Percentiles rank a stretch among this genome's conserved stretches.
Conservation (phyloP, 2,888 invertebrate species). For the Phortica magna region DNA sequence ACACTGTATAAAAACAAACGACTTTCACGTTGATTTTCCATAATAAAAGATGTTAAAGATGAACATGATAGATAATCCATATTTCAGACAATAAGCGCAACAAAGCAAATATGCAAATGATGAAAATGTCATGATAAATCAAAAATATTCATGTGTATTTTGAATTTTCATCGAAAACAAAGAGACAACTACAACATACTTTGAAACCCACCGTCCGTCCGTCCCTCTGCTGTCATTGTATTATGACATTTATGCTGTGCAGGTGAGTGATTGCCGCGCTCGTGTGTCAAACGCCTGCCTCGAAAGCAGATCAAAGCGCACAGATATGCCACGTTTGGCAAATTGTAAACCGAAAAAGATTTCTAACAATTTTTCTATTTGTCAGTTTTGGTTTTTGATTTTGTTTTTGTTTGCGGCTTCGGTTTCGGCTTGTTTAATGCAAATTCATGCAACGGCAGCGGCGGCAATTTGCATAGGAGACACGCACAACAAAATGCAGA, state of each 20-base stretch:
- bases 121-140: slow-evolving; percentile 5
- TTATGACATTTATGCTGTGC: slow-evolving; percentile 28
- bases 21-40: no score
- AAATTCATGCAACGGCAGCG: slow-evolving; percentile 60
- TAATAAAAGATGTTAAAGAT: no score
- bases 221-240: slow-evolving; percentile 8
- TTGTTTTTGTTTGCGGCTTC: slow-evolving; percentile 40
- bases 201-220: slow-evolving; percentile 22
- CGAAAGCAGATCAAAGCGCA: slow-evolving; percentile 54
- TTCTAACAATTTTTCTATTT: slow-evolving; percentile 45
- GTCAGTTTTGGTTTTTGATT: slow-evolving; percentile 30
- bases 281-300: not conserved
- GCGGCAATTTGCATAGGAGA: slow-evolving; percentile 54
- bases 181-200: slow-evolving; percentile 15
- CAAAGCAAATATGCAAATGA: not conserved
- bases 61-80: no score
- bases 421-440: slow-evolving; percentile 60
- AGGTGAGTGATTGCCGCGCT: slow-evolving; percentile 25
- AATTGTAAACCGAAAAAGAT: slow-evolving; percentile 53
- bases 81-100: no score
- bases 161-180: slow-evolving; percentile 4
- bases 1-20: no score
- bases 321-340: slow-evolving; percentile 63
- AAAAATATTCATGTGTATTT: slow-evolving; percentile 10
- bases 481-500: slow-evolving; percentile 39